Evolutionary conservation across 2,888 invertebrate genomes (phyloP).

Genomic region (Volucella inflata): DNA sequence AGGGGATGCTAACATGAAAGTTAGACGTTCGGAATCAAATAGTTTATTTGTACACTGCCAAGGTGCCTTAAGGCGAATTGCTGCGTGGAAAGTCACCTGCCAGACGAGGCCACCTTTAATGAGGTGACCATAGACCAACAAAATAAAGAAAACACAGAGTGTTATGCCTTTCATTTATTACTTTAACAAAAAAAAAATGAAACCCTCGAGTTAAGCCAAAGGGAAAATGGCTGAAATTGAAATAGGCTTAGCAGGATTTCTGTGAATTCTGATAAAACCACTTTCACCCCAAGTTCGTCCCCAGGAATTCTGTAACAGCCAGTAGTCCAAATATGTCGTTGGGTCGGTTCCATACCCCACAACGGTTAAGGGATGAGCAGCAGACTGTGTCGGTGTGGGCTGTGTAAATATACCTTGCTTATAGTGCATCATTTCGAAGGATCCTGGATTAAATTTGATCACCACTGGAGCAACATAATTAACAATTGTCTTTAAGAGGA

Average conservation of each 20-base stretch:
- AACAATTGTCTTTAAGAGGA: conserved; percentile 76
- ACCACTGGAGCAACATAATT: conserved; percentile 79
- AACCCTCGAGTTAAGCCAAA: background rate
- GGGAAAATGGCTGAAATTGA: conserved; percentile 80
- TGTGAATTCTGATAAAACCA: conserved; percentile 80
- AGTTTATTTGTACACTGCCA: no score
- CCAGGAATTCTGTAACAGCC: conserved; percentile 81
- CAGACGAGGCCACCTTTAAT: no score
- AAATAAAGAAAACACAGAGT: no score
- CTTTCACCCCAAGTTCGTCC: conserved; percentile 81
- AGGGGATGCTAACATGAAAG: no score
- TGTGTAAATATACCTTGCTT: conserved; percentile 80
- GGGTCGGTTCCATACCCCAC: conserved; percentile 80
- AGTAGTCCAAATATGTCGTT: conserved; percentile 77
- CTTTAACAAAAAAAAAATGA: no score
- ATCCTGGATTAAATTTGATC: conserved; percentile 80
- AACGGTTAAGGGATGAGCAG: conserved; percentile 80
- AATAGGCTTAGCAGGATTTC: conserved; percentile 75
- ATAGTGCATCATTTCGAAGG: conserved; percentile 82
- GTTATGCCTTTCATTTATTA: no score
- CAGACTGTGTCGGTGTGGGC: conserved; percentile 63
- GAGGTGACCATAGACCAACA: no score
- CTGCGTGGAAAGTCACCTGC: no score
- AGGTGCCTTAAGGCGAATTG: no score
- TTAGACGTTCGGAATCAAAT: no score